Evolutionary conservation across 2,888 invertebrate species (phyloP).

Genomic region (Cephonodes hylas): DNA sequence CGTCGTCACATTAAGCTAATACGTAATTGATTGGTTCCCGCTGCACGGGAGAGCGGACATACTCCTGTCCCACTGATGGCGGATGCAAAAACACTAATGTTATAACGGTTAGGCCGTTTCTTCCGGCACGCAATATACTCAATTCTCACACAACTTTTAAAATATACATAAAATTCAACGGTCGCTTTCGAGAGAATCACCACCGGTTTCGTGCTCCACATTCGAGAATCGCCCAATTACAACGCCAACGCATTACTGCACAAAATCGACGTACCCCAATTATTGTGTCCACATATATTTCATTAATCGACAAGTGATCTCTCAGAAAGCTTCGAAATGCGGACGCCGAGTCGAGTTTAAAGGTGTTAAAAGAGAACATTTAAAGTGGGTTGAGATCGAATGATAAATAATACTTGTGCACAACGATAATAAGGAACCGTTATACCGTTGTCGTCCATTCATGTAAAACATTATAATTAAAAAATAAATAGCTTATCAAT

Average conservation of each 20-base stretch:
- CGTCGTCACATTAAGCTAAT: conserved; percentile 77
- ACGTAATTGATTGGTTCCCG: conserved; percentile 78
- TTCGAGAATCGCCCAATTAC: conserved; percentile 33
- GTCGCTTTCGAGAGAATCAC: conserved; percentile 42
- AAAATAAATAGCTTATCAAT: conserved; percentile 57
- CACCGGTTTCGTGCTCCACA: conserved; percentile 43
- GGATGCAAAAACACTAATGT: conserved; percentile 76
- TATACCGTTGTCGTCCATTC: conserved; percentile 44
- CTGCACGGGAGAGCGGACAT: conserved; percentile 56
- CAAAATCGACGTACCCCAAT: conserved; percentile 26
- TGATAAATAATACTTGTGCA: conserved; percentile 39
- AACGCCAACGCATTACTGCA: conserved; percentile 28
- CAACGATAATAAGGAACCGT: conserved; percentile 42
- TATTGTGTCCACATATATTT: conserved; percentile 36
- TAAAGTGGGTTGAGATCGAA: conserved; percentile 45
- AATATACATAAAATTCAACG: conserved; percentile 51
- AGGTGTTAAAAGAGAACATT: conserved; percentile 44
- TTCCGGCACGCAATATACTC: conserved; percentile 49
- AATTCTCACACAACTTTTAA: conserved; percentile 33
- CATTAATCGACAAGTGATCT: conserved; percentile 47
- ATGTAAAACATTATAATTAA: conserved; percentile 47
- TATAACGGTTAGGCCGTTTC: conserved; percentile 59
- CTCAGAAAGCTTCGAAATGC: conserved; percentile 31
- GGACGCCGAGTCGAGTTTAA: conserved; percentile 38
- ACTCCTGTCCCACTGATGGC: conserved; percentile 72